Base-by-base conservation (phyloP, 2,797 vertebrate genomes). In the Onychomys arenicola region DNA sequence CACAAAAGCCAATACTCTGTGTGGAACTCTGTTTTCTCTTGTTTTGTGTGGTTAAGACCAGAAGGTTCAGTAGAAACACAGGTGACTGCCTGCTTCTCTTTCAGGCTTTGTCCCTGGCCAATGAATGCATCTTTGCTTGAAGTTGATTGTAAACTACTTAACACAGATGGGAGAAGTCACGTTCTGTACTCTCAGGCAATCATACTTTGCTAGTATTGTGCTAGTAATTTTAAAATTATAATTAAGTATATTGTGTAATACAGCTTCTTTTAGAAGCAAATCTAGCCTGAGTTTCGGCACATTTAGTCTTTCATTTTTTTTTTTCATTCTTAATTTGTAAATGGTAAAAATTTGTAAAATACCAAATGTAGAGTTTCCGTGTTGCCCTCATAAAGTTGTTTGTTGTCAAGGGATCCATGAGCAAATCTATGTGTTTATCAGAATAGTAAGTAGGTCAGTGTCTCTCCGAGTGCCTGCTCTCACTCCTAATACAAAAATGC, bases 401-500 rank as follows among this genome's bases (percentile, higher is more conserved):
- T 55, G 63, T 82, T 97, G 61, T 86, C 52, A 95, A 96, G 46
- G n/a, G 69, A 89, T 83, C 81, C 65, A 63, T 0, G 6, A 29
- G 40, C 84, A 97, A 97, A 96, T 93, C 73, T n/a, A 57, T 65
- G 5, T 63, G 40, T 93, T 96, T 94, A 83, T 98, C 92, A 90
- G 49, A 71, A 17, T 23, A 63, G 93, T 96, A 92, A 23, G 95
- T 81, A 98, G 96, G 86, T 88, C 89, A 91, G 0, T 93, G 69
- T 92, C 73, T 86, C 96, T 88, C 92, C 97, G 96, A 93, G 95
- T 93, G 93, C 81, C 82, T 78, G 87, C 90, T 82, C 90, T 95
- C 67, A 65, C 89, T 96, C 46, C 82, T 71, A 85, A 93, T 81
- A 89, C 84, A 57, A 97, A 94, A 95, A 94, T 98, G 97, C 97